Base-by-base conservation (phyloP, 2,113 vertebrate species). In the Takifugu flavidus region DNA sequence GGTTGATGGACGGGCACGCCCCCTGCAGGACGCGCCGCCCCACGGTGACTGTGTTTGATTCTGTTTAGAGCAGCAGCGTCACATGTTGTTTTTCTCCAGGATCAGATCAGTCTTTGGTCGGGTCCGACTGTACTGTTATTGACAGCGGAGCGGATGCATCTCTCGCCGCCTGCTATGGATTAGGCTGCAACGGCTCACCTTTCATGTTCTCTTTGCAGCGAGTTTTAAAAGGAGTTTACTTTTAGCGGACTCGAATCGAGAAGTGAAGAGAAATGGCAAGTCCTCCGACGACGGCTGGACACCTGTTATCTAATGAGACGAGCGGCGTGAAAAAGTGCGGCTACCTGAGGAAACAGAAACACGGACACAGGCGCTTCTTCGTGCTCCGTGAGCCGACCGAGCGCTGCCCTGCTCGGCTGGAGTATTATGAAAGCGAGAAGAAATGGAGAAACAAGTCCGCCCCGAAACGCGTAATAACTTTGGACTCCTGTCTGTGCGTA, bases 371-470 rank as follows among this genome's bases (percentile, higher is more conserved):
- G 83, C 93, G 96, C 58, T 99, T 96, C 66, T 99, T 99, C 90
- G 96, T 98, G 70, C 86, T 99, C 31, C 89, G 93, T 10, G 94
- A 93, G 65, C 87, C 50, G 31, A 87, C 82, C n/a, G 91, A 90
- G 46, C 77, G 92, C 53, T 88, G 78, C 69, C 88, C 93, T 5
- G 94, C 95, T 54, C 90, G 96, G 44, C 86, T 99, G 78, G 96
- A 99, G 89, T 98, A 98, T 74, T 98, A 98, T 7, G 96, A 99
- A 78, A 99, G 91, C 85, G 96, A 98, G 89, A 98, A 98, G 88
- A 99, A 99, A 93, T 99, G 96, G 94, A 90, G 88, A 61, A 96
- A 93, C 89, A 95, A 95, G 92, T 93, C 94, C 15, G 90, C 93
- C 42, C 93, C 96, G 25, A 96, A 95, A 75, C 92, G 96, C 81